These are phyloP conservation scores for Spinus pinus DNA, from an alignment of 2,797 vertebrate genomes.

Conservation along the genomic window DNA sequence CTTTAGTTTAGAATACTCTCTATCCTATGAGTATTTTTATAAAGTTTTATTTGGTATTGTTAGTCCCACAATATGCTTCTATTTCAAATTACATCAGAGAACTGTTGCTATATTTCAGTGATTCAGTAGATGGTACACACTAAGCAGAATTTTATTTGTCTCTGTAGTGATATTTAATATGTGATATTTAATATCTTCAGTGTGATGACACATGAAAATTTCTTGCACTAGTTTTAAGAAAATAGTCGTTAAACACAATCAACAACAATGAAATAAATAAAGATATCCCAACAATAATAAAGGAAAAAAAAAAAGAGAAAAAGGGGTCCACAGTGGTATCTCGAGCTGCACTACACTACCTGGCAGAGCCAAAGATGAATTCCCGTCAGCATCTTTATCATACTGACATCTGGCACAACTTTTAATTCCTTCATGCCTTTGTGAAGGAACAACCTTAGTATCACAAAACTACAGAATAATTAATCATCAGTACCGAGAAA, in stretches of 20 bases:
- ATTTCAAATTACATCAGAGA: background rate
- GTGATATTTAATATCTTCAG: background rate
- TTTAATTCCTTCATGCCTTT: background rate
- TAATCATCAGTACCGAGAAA: background rate
- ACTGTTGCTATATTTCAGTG: background rate
- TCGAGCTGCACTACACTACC: background rate
- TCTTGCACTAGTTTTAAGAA: background rate
- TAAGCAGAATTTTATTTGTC: background rate
- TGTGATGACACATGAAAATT: background rate
- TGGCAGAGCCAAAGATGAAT: background rate
- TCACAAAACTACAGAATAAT: background rate
- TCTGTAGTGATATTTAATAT: background rate
- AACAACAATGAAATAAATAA: background rate
- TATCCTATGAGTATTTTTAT: background rate
- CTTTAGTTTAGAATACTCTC: background rate
- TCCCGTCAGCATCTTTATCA: background rate
- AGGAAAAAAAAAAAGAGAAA: background rate
- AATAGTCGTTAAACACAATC: background rate
- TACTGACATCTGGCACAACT: rapidly evolving
- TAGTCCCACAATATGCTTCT: background rate
- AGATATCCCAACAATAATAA: background rate
- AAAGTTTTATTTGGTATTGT: background rate
- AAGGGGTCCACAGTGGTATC: background rate
- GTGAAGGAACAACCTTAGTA: background rate
- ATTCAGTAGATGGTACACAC: background rate